These are phyloP conservation scores for Rhagophthalmus giganteus DNA, from an alignment of 2,888 invertebrate genomes.

Conservation along the genomic window DNA sequence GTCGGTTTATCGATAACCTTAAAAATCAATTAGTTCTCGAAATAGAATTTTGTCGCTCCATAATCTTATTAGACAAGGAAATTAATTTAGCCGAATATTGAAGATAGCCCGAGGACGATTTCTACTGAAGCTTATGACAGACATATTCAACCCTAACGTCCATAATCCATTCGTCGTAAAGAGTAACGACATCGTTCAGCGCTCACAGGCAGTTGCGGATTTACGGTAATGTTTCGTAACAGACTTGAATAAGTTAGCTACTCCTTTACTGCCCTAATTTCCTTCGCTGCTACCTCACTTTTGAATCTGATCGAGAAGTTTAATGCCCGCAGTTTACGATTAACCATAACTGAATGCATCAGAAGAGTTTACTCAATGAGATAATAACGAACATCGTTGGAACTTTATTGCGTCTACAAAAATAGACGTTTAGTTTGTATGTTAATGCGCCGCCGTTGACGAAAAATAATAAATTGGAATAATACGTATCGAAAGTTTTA, in stretches of 20 bases:
- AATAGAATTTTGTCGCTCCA: constrained; percentile 1
- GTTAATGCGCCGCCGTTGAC: no score
- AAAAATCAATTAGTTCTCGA: no score
- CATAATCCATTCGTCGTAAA: constrained; percentile 47
- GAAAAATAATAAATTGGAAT: no score
- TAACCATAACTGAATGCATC: constrained; percentile 11
- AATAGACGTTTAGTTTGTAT: no score
- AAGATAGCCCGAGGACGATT: constrained; percentile 14
- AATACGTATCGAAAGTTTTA: no score
- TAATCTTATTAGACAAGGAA: constrained; percentile 12
- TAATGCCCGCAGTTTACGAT: constrained; percentile 21
- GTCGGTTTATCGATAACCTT: no score
- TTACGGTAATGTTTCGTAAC: constrained; percentile 47
- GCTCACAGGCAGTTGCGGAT: constrained; percentile 49
- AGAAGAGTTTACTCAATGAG: constrained; percentile 1
- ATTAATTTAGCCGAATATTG: constrained; percentile 18
- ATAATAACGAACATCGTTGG: constrained; percentile 4
- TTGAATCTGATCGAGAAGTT: constrained; percentile 17
- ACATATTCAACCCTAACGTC: constrained; percentile 32
- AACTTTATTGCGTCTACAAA: no score
- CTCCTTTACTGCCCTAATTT: constrained; percentile 43
- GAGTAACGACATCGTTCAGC: constrained; percentile 50
- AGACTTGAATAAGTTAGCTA: constrained; percentile 47
- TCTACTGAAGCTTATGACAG: constrained; percentile 21
- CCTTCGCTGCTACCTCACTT: constrained; percentile 24